Conservation (phyloP, 1,140 invertebrate genomes). For the Aphidius gifuensis region DNA sequence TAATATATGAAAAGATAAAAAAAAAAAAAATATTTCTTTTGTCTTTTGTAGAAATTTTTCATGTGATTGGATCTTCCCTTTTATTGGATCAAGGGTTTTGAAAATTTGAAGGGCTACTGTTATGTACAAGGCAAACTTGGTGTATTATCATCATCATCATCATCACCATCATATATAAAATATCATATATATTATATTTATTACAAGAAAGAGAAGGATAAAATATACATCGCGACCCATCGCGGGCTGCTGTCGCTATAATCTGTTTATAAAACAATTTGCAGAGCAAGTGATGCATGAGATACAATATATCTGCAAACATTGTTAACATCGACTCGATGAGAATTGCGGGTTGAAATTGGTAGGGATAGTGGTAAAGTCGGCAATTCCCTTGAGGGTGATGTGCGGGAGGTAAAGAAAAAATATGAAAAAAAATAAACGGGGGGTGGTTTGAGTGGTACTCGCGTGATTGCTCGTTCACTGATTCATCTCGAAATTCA, state of each 20-base stretch:
- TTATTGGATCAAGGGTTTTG: too few relatives aligned
- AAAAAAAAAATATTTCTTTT: too few relatives aligned
- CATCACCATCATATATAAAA: slow-evolving; percentile 2
- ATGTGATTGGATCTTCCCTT: too few relatives aligned
- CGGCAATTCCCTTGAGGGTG: slow-evolving; percentile 13
- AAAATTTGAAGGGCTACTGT: too few relatives aligned
- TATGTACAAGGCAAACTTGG: too few relatives aligned
- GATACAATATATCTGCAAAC: slow-evolving; percentile 59
- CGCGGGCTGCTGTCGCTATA: slow-evolving; percentile 49
- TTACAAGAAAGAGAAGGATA: slow-evolving; percentile 3
- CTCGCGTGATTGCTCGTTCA: slow-evolving; percentile 21
- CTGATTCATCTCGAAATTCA: slow-evolving; percentile 21
- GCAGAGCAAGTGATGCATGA: slow-evolving; percentile 57
- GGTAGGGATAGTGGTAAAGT: slow-evolving; percentile 27
- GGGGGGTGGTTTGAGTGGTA: background rate
- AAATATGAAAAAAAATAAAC: background rate
- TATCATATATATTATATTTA: background rate
- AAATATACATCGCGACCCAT: slow-evolving; percentile 11
- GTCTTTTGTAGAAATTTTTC: too few relatives aligned
- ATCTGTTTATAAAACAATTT: slow-evolving; percentile 61
- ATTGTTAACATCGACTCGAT: slow-evolving; percentile 57
- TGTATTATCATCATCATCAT: background rate
- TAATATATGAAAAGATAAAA: too few relatives aligned
- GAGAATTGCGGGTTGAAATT: slow-evolving; percentile 49
- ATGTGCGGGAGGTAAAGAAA: background rate